Evolutionary conservation across 2,888 invertebrate genomes (phyloP).

Genomic region (Yponomeuta plumbellus): DNA sequence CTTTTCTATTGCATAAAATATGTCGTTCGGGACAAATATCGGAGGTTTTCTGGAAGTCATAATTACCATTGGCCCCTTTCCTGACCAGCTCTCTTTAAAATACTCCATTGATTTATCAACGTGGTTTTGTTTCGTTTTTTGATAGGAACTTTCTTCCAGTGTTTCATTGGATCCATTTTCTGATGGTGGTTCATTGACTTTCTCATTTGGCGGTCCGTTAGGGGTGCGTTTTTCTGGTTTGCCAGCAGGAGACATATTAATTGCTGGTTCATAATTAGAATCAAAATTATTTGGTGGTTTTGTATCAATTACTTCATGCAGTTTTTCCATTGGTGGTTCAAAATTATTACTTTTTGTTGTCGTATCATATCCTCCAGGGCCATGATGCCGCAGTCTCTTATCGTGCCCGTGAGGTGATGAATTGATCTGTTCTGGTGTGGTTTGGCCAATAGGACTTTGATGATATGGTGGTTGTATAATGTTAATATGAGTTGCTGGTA

Average conservation of each 20-base stretch:
- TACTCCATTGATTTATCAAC: neutral
- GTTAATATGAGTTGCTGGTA: neutral
- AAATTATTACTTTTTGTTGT: neutral
- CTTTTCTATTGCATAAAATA: slow-evolving; percentile 53
- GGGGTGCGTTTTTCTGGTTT: neutral
- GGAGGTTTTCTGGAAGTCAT: neutral
- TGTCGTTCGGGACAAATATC: slow-evolving; percentile 46
- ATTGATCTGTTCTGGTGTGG: neutral
- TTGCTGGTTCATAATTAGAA: neutral
- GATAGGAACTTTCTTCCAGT: neutral
- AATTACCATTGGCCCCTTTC: neutral
- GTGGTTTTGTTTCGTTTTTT: neutral
- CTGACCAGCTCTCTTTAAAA: neutral
- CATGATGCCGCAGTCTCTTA: neutral
- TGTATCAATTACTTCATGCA: neutral
- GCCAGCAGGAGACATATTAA: neutral
- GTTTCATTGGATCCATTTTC: neutral
- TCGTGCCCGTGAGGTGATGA: neutral
- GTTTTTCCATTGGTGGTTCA: neutral
- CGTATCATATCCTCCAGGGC: neutral
- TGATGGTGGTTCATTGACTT: neutral
- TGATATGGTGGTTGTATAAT: neutral
- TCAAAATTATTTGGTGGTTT: neutral
- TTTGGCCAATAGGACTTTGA: neutral
- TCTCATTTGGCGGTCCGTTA: neutral